Conservation (phyloP, 2,888 invertebrate genomes). For the Ectemnius cavifrons region DNA sequence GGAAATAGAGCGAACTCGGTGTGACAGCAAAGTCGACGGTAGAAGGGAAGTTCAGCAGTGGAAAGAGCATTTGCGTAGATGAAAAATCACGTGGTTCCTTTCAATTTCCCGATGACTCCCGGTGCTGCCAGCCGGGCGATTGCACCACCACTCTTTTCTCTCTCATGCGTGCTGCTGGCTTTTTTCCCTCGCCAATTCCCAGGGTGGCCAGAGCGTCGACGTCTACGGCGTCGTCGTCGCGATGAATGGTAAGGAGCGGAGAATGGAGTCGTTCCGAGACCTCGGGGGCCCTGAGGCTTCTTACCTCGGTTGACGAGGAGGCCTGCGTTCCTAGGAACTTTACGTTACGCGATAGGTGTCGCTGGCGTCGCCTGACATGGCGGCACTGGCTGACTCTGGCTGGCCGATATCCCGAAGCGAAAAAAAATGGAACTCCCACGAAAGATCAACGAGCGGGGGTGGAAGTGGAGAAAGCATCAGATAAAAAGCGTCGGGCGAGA, state of each 20-base stretch:
- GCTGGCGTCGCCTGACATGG: no score
- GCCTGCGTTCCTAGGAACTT: conserved; percentile 22
- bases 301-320: conserved; percentile 17
- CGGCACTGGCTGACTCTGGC: conserved; percentile 24
- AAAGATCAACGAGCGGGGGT: conserved; percentile 19
- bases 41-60: neutral
- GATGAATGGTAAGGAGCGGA: conserved; percentile 16
- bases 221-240: conserved; percentile 16
- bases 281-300: conserved; percentile 37
- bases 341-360: neutral
- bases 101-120: neutral
- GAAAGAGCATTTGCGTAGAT: neutral
- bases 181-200: conserved; percentile 20
- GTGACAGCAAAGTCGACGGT: no score
- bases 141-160: neutral
- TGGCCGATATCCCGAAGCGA: conserved; percentile 14
- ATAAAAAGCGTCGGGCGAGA: conserved; percentile 17
- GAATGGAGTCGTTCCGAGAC: conserved; percentile 57
- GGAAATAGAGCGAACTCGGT: no score
- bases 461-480: neutral
- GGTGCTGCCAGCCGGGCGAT: neutral
- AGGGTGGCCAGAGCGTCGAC: conserved; percentile 13
- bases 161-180: neutral
- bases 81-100: conserved; percentile 5
- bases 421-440: conserved; percentile 22